Conservation (phyloP, 2,888 invertebrate species). For the Clepsis dumicolana region DNA sequence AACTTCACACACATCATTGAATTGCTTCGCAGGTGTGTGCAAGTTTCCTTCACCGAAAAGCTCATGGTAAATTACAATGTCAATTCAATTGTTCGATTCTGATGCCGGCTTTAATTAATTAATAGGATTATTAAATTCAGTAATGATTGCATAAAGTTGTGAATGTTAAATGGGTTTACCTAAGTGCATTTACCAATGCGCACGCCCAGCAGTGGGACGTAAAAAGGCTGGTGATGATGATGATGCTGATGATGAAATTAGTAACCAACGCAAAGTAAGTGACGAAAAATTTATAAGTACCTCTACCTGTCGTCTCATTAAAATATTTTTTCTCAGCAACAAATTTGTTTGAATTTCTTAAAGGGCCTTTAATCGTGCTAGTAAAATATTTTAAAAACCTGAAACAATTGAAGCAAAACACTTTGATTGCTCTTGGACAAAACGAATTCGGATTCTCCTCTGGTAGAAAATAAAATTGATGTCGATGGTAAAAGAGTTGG, state of each 20-base stretch:
- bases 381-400: neutral
- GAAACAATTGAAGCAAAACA: conserved; percentile 20
- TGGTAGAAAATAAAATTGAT: neutral
- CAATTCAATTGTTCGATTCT: neutral
- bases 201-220: no score
- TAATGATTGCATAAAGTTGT: no score
- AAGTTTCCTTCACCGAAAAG: no score
- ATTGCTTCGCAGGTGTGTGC: no score
- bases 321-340: neutral
- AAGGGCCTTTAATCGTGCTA: neutral
- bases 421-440: conserved; percentile 13
- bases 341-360: neutral
- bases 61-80: neutral
- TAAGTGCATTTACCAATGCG: no score
- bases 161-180: no score
- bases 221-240: no score
- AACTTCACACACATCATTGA: no score
- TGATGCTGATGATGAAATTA: no score
- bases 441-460: neutral
- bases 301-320: neutral
- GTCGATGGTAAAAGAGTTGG: neutral
- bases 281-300: neutral
- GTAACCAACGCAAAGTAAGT: neutral
- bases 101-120: neutral
- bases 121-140: neutral